These are phyloP conservation scores for Spondyliosoma cantharus DNA, from an alignment of 2,797 vertebrate genomes.

Conservation along the genomic window DNA sequence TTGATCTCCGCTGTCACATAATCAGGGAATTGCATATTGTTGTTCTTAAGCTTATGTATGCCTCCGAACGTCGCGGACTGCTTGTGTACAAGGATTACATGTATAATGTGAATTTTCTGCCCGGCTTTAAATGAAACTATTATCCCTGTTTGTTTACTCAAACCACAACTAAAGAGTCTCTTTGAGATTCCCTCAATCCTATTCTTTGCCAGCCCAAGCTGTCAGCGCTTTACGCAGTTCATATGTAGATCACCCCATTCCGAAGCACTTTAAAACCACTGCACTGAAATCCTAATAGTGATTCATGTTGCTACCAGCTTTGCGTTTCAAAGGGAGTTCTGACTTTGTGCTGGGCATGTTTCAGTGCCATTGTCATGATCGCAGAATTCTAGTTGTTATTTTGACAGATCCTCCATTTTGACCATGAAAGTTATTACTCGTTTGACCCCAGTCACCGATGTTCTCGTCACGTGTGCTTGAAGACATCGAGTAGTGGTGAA, in stretches of 20 bases:
- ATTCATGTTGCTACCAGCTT: slow-evolving; percentile 39
- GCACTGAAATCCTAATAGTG: slow-evolving; percentile 26
- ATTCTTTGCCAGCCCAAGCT: slow-evolving; percentile 64
- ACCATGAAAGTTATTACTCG: slow-evolving; percentile 20
- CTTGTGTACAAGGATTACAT: slow-evolving; percentile 56
- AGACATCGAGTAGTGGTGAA: slow-evolving; percentile 17
- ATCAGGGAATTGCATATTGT: slow-evolving; percentile 45
- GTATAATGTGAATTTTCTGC: slow-evolving; percentile 55
- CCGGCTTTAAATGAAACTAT: slow-evolving; percentile 52
- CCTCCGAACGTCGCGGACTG: slow-evolving; percentile 23
- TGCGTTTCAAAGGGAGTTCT: slow-evolving; percentile 21
- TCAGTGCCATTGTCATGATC: slow-evolving; percentile 9
- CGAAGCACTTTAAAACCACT: slow-evolving; percentile 41
- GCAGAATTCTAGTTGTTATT: not conserved
- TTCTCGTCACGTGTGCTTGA: slow-evolving; percentile 21
- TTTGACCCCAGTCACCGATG: slow-evolving; percentile 18
- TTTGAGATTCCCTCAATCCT: slow-evolving; percentile 54
- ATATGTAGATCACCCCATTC: slow-evolving; percentile 67
- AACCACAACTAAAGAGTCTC: slow-evolving; percentile 52
- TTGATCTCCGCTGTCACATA: slow-evolving; percentile 46
- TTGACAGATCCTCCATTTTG: slow-evolving; percentile 15
- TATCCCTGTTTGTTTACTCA: slow-evolving; percentile 66
- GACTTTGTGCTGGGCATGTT: not conserved
- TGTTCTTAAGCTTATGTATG: slow-evolving; percentile 41
- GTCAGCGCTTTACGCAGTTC: slow-evolving; percentile 53